Evolutionary conservation across 2,113 vertebrate genomes (phyloP).

Genomic region (Delphinus delphis): DNA sequence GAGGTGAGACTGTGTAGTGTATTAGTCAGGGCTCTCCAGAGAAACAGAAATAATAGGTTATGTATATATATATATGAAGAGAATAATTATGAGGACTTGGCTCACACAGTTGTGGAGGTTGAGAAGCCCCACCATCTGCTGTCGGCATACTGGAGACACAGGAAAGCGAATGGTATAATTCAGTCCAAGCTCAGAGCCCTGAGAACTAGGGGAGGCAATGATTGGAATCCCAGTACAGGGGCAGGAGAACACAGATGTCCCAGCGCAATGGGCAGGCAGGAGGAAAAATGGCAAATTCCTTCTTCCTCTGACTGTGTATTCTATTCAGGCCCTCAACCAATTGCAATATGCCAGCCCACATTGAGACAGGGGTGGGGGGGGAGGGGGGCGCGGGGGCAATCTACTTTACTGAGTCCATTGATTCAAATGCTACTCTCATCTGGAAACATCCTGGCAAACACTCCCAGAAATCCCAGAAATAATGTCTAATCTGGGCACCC

Average conservation of each 20-base stretch:
- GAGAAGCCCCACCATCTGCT: not conserved
- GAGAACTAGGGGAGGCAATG: not conserved
- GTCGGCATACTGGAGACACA: not conserved
- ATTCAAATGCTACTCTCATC: not conserved
- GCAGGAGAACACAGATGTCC: not conserved
- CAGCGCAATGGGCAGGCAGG: not conserved
- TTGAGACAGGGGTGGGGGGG: too few relatives aligned
- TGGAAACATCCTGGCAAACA: not conserved
- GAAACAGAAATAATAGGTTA: not conserved
- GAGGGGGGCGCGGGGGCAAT: too few relatives aligned
- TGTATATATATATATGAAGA: too few relatives aligned
- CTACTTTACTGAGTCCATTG: not conserved
- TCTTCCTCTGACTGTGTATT: not conserved
- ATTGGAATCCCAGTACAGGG: not conserved
- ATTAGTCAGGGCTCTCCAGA: not conserved
- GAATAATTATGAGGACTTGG: not conserved
- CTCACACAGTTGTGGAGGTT: not conserved
- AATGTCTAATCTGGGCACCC: not conserved
- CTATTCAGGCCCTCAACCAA: not conserved
- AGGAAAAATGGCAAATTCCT: not conserved
- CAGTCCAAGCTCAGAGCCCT: not conserved
- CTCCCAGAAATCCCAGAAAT: not conserved
- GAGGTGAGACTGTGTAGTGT: constrained; percentile 7
- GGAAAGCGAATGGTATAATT: not conserved
- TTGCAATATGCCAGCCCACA: too few relatives aligned